Conservation (phyloP, 2,888 invertebrate genomes). For the Dicycla oo region DNA sequence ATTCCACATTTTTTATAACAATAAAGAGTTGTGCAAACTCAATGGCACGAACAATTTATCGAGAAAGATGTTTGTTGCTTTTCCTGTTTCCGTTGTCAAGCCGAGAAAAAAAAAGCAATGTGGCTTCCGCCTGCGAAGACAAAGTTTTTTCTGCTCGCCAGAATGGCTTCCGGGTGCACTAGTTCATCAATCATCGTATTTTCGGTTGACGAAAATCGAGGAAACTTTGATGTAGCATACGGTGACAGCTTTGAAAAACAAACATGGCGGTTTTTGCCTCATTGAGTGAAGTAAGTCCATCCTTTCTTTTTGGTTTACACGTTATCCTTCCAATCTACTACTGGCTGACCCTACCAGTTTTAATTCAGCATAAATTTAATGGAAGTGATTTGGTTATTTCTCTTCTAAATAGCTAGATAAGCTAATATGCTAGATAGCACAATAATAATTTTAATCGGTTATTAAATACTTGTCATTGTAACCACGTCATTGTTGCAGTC, state of each 20-base stretch:
- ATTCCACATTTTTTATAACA: slow-evolving; percentile 27
- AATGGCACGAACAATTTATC: slow-evolving; percentile 51
- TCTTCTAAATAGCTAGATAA: not conserved
- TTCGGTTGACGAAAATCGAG: slow-evolving; percentile 52
- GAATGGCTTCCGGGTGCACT: slow-evolving; percentile 61
- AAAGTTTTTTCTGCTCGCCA: slow-evolving; percentile 52
- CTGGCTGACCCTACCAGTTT: not conserved
- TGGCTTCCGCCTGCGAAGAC: slow-evolving; percentile 52
- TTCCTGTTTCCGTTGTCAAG: slow-evolving; percentile 44
- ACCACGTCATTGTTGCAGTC: no score
- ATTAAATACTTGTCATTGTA: no score
- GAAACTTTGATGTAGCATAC: slow-evolving; percentile 57
- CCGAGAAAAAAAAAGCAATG: slow-evolving; percentile 52
- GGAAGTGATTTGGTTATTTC: not conserved
- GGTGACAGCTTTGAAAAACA: slow-evolving; percentile 56
- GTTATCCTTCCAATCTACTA: not conserved
- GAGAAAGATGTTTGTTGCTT: slow-evolving; percentile 50
- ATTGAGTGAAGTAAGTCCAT: slow-evolving; percentile 30
- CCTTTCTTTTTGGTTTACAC: slow-evolving; percentile 19
- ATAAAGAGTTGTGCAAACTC: slow-evolving; percentile 53
- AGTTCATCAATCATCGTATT: slow-evolving; percentile 66
- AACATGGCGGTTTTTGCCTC: slow-evolving; percentile 40
- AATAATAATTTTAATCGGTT: no score
- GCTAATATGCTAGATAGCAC: no score
- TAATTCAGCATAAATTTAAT: slow-evolving; percentile 1